Evolutionary conservation across 2,888 invertebrate species (phyloP).

Genomic region (Plebejus melissa): DNA sequence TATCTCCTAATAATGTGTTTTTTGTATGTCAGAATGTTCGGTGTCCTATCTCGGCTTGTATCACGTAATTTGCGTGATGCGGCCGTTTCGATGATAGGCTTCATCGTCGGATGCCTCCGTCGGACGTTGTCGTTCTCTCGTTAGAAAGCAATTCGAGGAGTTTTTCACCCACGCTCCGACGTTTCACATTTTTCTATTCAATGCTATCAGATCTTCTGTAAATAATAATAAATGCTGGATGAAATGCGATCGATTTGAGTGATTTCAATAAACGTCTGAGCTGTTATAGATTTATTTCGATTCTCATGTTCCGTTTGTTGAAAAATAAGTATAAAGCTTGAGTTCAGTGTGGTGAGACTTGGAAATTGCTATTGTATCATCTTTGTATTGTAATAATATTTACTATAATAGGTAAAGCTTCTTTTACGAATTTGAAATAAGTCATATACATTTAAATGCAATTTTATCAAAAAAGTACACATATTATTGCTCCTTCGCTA

Average conservation of each 20-base stretch:
- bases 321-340: not conserved
- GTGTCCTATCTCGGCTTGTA: conserved; percentile 50
- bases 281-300: not conserved
- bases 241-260: conserved; percentile 37
- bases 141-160: conserved; percentile 58
- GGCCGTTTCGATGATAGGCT: conserved; percentile 67
- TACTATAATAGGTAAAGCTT: too few relatives aligned
- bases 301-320: not conserved
- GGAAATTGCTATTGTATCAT: too few relatives aligned
- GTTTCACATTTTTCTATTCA: conserved; percentile 62
- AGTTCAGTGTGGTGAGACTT: not conserved
- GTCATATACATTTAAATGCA: too few relatives aligned
- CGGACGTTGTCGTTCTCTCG: conserved; percentile 58
- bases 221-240: conserved; percentile 20
- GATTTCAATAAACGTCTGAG: conserved; percentile 48
- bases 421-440: too few relatives aligned
- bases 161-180: conserved; percentile 56
- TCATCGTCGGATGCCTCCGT: conserved; percentile 43
- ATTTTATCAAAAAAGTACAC: too few relatives aligned
- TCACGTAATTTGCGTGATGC: conserved; percentile 70
- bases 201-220: conserved; percentile 60
- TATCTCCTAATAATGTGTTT: conserved; percentile 58
- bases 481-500: too few relatives aligned
- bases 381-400: too few relatives aligned
- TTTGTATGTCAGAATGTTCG: conserved; percentile 54